These are phyloP conservation scores for Hetaerina titia DNA, from an alignment of 2,888 invertebrate species.

Conservation along the genomic window DNA sequence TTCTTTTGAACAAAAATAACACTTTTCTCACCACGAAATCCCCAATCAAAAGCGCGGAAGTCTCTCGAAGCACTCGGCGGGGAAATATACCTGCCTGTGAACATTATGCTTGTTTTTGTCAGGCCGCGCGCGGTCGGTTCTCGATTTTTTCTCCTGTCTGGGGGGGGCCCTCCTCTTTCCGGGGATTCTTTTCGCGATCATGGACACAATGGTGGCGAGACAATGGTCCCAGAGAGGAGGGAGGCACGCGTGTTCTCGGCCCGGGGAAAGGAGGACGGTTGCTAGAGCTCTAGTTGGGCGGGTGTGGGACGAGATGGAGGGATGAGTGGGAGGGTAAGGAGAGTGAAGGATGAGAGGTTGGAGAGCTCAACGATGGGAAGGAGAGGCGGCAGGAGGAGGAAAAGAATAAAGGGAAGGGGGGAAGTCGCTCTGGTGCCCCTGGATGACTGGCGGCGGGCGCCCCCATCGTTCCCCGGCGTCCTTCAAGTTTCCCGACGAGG, in stretches of 20 bases:
- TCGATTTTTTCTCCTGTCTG: background rate
- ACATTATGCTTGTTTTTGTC: too few relatives aligned
- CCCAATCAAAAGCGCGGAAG: too few relatives aligned
- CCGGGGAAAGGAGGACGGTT: too few relatives aligned
- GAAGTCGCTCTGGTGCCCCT: background rate
- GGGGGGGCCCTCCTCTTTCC: background rate
- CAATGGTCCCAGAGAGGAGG: background rate
- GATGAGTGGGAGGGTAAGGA: background rate
- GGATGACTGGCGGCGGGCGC: background rate
- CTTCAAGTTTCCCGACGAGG: background rate
- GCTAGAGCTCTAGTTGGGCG: background rate
- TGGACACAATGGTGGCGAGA: constrained; percentile 24
- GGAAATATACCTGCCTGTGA: too few relatives aligned
- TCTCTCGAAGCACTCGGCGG: too few relatives aligned
- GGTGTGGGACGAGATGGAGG: background rate
- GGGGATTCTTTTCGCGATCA: background rate
- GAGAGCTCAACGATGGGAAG: background rate
- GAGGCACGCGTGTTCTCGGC: too few relatives aligned
- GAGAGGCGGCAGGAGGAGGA: background rate
- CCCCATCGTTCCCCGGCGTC: background rate
- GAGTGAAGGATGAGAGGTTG: background rate
- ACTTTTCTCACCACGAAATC: too few relatives aligned
- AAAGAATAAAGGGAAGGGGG: background rate
- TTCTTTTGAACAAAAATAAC: too few relatives aligned
- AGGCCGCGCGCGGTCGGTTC: too few relatives aligned